These are phyloP conservation scores for Hippolais icterina DNA, from an alignment of 2,113 vertebrate genomes.

Conservation along the genomic window DNA sequence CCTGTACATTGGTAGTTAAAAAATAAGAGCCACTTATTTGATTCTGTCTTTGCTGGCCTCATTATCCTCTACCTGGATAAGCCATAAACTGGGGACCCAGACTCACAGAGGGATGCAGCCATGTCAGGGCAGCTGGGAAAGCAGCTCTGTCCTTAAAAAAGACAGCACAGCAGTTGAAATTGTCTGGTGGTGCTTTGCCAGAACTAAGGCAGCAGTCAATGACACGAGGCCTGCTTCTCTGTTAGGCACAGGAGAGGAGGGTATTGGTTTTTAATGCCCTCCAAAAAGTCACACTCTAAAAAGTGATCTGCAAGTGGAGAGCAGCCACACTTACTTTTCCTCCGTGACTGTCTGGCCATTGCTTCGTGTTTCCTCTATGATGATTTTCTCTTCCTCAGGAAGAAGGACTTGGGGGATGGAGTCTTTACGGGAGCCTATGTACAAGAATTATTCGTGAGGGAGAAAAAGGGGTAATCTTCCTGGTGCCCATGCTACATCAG, in stretches of 20 bases:
- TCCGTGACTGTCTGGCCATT: slow-evolving; percentile 92
- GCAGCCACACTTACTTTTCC: slow-evolving; percentile 85
- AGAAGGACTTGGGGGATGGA: slow-evolving; percentile 90
- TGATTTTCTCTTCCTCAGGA: slow-evolving; percentile 96
- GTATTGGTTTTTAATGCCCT: neutral
- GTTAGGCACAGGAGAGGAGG: neutral
- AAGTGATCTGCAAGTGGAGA: neutral
- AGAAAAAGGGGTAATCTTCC: neutral
- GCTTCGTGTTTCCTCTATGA: slow-evolving; percentile 93
- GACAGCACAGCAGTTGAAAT: neutral
- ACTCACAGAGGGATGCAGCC: neutral
- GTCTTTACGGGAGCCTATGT: slow-evolving; percentile 87
- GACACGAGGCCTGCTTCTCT: neutral
- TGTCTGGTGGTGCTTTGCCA: neutral
- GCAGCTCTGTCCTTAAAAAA: neutral
- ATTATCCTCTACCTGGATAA: neutral
- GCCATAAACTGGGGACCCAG: neutral
- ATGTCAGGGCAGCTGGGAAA: neutral
- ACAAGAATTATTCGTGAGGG: neutral
- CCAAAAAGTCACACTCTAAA: too few relatives aligned
- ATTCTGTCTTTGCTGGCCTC: neutral
- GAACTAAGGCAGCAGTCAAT: neutral
- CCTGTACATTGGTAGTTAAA: neutral
- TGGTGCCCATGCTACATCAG: fast-evolving
- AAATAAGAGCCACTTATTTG: neutral